phyloP scores from a whole-genome alignment of 2,113 vertebrate genomes.

The Philantomba maxwellii region DNA sequence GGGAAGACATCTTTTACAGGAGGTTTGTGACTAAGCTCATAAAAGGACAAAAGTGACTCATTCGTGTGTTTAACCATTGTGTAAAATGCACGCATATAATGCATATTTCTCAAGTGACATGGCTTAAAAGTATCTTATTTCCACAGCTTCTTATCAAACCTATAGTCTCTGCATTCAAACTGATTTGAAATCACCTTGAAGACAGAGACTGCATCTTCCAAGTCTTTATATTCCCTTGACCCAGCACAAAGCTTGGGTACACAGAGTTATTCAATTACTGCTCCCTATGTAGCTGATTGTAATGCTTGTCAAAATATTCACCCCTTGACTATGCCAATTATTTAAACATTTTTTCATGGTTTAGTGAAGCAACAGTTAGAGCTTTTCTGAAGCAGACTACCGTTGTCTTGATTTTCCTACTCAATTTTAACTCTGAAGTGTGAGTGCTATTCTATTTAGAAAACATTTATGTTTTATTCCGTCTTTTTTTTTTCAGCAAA shows the following conservation, averaged over 20 bases:
- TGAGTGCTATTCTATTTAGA: conserved; percentile 22
- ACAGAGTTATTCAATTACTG: neutral
- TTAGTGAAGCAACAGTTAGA: conserved; percentile 26
- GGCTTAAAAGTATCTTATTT: neutral
- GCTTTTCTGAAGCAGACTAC: neutral
- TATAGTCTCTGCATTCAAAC: neutral
- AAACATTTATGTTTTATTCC: conserved; percentile 10
- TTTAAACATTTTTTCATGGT: neutral
- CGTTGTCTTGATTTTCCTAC: conserved; percentile 32
- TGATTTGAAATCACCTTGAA: neutral
- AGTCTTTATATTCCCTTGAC: neutral
- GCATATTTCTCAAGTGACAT: neutral
- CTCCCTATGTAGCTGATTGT: neutral
- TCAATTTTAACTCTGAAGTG: conserved; percentile 13
- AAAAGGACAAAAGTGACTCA: neutral
- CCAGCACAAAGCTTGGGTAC: neutral
- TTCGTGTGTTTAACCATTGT: neutral
- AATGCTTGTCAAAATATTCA: neutral
- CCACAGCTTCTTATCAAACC: neutral
- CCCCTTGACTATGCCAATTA: neutral
- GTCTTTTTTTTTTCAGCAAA: neutral
- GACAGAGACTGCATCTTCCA: neutral
- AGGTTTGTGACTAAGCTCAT: neutral
- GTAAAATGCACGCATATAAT: neutral
- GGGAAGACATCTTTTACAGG: neutral